A percentile compares a stretch with the other conserved stretches of the same genome.
phyloP scores from a whole-genome alignment of 2,113 vertebrate genomes.

The Struthio camelus region DNA sequence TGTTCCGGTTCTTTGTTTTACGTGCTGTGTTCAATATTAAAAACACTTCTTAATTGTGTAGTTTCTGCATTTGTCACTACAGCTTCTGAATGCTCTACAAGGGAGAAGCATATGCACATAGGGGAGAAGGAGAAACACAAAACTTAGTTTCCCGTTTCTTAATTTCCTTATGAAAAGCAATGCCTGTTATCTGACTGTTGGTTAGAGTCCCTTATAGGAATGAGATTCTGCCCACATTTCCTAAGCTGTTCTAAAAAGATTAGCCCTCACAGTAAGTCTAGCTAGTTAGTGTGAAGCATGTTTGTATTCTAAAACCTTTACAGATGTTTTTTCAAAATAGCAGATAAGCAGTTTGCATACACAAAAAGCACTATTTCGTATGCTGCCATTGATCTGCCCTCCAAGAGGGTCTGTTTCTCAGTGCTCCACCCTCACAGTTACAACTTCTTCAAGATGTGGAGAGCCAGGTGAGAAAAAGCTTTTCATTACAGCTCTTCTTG shows the following conservation, averaged over 20 bases:
- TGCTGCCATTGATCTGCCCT: background rate
- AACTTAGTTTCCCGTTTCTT: background rate
- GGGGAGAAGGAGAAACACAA: background rate
- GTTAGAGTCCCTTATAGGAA: background rate
- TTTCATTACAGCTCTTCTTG: background rate
- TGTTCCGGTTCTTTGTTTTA: too few relatives aligned
- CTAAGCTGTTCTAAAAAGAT: background rate
- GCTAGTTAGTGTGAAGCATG: background rate
- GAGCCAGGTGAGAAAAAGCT: background rate
- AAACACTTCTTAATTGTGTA: too few relatives aligned
- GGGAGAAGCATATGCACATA: too few relatives aligned
- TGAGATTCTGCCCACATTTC: background rate
- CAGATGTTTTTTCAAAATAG: background rate
- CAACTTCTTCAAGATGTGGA: background rate
- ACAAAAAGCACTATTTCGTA: fast-evolving
- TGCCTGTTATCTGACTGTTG: background rate
- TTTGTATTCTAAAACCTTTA: background rate
- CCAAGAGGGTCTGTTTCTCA: background rate
- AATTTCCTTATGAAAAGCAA: background rate
- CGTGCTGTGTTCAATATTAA: too few relatives aligned
- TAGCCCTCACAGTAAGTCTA: background rate
- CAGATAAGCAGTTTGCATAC: background rate
- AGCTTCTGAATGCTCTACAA: too few relatives aligned
- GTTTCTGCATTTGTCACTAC: too few relatives aligned
- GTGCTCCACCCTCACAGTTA: background rate